Evolutionary conservation across 2,888 invertebrate genomes (phyloP).

Genomic region (Cryptocephalus primarius): DNA sequence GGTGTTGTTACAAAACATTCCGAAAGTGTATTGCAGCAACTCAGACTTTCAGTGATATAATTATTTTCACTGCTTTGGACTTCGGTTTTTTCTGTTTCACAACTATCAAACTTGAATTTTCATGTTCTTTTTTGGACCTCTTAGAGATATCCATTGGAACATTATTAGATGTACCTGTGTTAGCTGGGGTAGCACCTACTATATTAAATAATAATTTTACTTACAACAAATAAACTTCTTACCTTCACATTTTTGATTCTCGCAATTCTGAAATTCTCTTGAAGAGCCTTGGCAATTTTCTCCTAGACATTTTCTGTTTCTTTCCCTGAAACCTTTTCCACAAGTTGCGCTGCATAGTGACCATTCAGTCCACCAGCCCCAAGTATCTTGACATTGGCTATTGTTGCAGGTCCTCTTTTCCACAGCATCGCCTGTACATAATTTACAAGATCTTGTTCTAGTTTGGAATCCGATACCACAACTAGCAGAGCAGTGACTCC

Average conservation of each 20-base stretch:
- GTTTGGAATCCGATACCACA: slow-evolving; percentile 65
- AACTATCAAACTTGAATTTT: no score
- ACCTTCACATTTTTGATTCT: slow-evolving; percentile 58
- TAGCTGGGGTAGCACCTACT: no score
- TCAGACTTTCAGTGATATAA: no score
- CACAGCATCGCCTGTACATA: slow-evolving; percentile 36
- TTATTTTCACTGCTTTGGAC: no score
- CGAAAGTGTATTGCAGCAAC: no score
- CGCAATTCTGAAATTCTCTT: slow-evolving; percentile 56
- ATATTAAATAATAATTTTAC: no score
- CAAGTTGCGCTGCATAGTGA: slow-evolving; percentile 67
- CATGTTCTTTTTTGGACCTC: no score
- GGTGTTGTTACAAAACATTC: no score
- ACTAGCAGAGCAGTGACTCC: slow-evolving; percentile 53
- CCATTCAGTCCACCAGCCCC: slow-evolving; percentile 86
- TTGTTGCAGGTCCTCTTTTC: slow-evolving; percentile 64
- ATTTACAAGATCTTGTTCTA: slow-evolving; percentile 45
- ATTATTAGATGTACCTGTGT: no score
- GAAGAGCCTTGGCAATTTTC: slow-evolving; percentile 38
- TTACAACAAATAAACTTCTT: slow-evolving; percentile 17
- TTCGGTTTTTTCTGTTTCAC: no score
- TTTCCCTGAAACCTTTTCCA: slow-evolving; percentile 54
- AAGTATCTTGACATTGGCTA: slow-evolving; percentile 56
- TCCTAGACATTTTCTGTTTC: slow-evolving; percentile 57
- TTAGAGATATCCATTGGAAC: no score